These are phyloP conservation scores for Dasyurus viverrinus DNA, from an alignment of 2,113 vertebrate genomes.

Conservation along the genomic window DNA sequence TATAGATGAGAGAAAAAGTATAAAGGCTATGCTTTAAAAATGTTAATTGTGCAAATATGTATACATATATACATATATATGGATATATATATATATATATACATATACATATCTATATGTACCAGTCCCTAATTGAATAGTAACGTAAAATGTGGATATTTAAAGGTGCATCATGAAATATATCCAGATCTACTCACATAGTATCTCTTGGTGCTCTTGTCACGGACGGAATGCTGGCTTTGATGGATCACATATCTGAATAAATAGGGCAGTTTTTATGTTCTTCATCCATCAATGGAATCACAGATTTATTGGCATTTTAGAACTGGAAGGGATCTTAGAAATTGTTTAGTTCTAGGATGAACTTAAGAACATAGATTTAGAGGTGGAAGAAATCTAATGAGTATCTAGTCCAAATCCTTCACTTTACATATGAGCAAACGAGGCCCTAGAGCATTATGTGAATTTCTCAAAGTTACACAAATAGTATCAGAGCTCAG, in stretches of 20 bases:
- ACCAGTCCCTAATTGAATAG: not conserved
- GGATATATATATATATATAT: too few relatives aligned
- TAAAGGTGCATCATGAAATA: not conserved
- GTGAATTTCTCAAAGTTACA: not conserved
- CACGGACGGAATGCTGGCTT: not conserved
- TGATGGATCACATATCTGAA: not conserved
- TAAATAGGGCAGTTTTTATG: not conserved
- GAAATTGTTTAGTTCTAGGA: not conserved
- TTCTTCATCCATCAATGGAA: not conserved
- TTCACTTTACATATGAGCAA: not conserved
- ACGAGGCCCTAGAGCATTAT: not conserved
- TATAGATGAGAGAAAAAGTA: not conserved
- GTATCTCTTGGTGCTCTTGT: not conserved
- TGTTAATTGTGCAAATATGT: not conserved
- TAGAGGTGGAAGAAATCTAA: not conserved
- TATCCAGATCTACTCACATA: not conserved
- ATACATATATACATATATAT: too few relatives aligned
- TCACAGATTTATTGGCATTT: not conserved
- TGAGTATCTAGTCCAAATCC: not conserved
- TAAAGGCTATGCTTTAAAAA: not conserved
- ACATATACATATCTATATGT: not conserved
- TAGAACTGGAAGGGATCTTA: not conserved
- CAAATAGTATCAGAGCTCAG: not conserved
- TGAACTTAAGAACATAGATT: not conserved
- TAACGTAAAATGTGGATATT: not conserved